Evolutionary conservation across 2,113 vertebrate species (phyloP), one percentile per base, ranked within the genome.

Genomic region (Xiphophorus hellerii): DNA sequence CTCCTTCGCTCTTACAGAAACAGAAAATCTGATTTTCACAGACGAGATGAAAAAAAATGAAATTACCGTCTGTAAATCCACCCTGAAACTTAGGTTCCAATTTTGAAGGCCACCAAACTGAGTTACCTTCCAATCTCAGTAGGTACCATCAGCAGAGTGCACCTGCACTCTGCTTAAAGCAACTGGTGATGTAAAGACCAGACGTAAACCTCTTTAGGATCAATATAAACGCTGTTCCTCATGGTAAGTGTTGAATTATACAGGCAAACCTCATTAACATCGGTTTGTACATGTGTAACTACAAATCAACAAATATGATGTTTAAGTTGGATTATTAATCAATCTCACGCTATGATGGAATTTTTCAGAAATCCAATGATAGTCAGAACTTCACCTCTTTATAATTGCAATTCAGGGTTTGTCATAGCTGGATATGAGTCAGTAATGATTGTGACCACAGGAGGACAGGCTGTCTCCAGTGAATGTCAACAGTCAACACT

Each of bases 111-210:
- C 8, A 60, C 48, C 58, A 79, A 85, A 81, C 71, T 58, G 48
- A 61, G 58, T 87, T 81, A 85, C 39, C 35, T 71, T 71, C 66
- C 79, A 64, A 60, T 84, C 82, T 74, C 71, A 79, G 61, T 58
- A 14, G 74, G 73, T 29, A 7, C 76, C 64, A 28, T 28, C 28
- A 28, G 28, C 28, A 28, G 28, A 28, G 28, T 85, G 74, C 71
- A 82, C 76, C 78, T 85, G 80, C 70, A 71, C 76, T 80, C 75
- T 13, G 2, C 30, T 75, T 66, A 80, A 80, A 83, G 64, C 37
- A 71, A 74, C 62, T 30, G 35, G 62, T 69, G 71, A 62, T 62
- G 25, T 65, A 69, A 35, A 66, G 54, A 68, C 72, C 42, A 54
- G 48, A 81, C 42, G 75, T 66, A 28, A 64, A 58, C 67, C 60